These are phyloP conservation scores for Anolis apletophallus DNA, from an alignment of 2,797 vertebrate species.

Conservation along the genomic window DNA sequence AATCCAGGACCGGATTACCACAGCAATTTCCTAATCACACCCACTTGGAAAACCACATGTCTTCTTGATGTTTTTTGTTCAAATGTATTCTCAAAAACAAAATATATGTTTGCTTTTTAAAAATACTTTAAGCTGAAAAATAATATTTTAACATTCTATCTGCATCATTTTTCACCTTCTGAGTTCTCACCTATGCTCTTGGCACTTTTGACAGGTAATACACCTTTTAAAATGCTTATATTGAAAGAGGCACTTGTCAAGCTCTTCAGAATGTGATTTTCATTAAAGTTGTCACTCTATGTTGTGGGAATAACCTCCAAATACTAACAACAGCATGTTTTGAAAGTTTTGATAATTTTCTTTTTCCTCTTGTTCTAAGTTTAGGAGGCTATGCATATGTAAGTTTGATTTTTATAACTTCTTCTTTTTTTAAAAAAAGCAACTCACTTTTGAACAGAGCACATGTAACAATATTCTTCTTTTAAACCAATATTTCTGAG, in stretches of 20 bases:
- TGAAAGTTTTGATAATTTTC: constrained; percentile 2
- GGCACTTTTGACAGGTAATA: constrained; percentile 31
- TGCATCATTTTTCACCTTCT: constrained; percentile 37
- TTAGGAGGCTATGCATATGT: not conserved
- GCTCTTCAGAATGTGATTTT: constrained; percentile 22
- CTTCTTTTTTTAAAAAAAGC: not conserved
- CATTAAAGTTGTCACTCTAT: constrained; percentile 20
- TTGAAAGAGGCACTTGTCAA: constrained; percentile 42
- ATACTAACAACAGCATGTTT: constrained; percentile 3
- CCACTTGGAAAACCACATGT: not conserved
- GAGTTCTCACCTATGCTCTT: constrained; percentile 31
- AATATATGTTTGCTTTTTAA: not conserved
- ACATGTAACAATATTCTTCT: not conserved
- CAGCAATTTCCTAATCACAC: not conserved
- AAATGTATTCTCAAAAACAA: constrained; percentile 12
- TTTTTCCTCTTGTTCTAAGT: not conserved
- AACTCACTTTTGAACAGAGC: not conserved
- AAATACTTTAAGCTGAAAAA: constrained; percentile 14
- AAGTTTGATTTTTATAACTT: not conserved
- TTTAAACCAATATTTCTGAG: not conserved
- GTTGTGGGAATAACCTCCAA: constrained; percentile 10
- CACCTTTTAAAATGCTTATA: constrained; percentile 37
- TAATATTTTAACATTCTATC: constrained; percentile 26
- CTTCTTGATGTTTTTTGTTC: not conserved
- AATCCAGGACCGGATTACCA: not conserved